phyloP scores from a whole-genome alignment of 2,113 vertebrate genomes.

The Barnardius zonarius region DNA sequence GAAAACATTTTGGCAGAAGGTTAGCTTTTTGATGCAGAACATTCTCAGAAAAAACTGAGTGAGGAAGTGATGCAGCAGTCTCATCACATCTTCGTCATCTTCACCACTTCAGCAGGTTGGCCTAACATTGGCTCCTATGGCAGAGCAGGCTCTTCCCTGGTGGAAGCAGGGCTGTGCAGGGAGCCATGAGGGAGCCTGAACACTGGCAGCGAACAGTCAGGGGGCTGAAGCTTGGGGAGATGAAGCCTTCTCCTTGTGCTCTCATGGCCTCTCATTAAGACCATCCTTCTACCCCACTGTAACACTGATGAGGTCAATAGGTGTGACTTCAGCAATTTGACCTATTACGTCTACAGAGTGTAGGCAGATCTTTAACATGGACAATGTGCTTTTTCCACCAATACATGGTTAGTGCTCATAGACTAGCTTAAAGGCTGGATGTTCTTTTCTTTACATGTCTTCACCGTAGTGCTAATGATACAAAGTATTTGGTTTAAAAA shows the following conservation, averaged over 20 bases:
- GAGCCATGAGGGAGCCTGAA: not conserved
- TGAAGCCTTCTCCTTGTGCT: not conserved
- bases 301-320: not conserved
- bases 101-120: not conserved
- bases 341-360: accelerated
- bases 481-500: not conserved
- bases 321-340: not conserved
- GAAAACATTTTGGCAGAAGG: not conserved
- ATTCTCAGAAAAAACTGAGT: accelerated
- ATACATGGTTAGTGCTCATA: not conserved
- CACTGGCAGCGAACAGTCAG: accelerated
- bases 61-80: accelerated
- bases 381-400: not conserved
- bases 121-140: not conserved
- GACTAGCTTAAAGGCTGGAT: not conserved
- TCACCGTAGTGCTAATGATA: not conserved
- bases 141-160: accelerated
- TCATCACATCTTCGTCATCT: not conserved
- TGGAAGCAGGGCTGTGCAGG: not conserved
- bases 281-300: accelerated
- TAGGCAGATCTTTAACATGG: not conserved
- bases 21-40: not conserved
- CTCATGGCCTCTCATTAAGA: accelerated
- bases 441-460: not conserved
- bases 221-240: not conserved